Evolutionary conservation across 2,113 vertebrate species (phyloP).

Genomic region (Ailuropoda melanoleuca): DNA sequence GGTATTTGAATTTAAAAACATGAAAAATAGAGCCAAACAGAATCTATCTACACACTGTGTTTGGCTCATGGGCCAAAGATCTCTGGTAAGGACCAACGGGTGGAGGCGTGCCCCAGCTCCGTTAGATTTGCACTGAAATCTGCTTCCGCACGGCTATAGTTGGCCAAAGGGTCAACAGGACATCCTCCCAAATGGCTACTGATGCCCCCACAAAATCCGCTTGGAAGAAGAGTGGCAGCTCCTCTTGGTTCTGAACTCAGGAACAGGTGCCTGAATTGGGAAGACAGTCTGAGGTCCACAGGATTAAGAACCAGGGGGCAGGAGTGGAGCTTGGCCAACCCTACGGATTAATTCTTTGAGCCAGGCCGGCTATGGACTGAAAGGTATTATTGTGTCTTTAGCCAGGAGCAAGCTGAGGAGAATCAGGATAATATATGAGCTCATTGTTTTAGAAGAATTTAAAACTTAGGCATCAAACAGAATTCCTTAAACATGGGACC

Average conservation of each 20-base stretch:
- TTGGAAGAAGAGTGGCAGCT: neutral
- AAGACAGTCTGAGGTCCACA: neutral
- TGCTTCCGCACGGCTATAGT: neutral
- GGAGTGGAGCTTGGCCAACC: neutral
- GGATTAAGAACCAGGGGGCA: neutral
- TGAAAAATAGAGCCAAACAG: neutral
- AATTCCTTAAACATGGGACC: neutral
- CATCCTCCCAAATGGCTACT: neutral
- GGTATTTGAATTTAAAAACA: neutral
- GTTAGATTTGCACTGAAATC: neutral
- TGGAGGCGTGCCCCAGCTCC: neutral
- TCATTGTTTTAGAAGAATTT: neutral
- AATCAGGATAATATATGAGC: neutral
- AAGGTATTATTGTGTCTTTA: neutral
- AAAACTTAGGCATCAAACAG: neutral
- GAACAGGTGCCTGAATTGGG: neutral
- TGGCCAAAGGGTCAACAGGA: neutral
- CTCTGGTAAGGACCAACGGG: neutral
- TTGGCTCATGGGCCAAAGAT: neutral
- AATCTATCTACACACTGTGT: neutral
- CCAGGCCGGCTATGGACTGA: neutral
- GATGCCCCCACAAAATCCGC: neutral
- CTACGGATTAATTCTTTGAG: neutral
- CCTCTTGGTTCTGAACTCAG: neutral
- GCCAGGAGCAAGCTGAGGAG: neutral